Evolutionary conservation across 2,113 vertebrate genomes (phyloP).

Genomic region (Leuciscus idus): DNA sequence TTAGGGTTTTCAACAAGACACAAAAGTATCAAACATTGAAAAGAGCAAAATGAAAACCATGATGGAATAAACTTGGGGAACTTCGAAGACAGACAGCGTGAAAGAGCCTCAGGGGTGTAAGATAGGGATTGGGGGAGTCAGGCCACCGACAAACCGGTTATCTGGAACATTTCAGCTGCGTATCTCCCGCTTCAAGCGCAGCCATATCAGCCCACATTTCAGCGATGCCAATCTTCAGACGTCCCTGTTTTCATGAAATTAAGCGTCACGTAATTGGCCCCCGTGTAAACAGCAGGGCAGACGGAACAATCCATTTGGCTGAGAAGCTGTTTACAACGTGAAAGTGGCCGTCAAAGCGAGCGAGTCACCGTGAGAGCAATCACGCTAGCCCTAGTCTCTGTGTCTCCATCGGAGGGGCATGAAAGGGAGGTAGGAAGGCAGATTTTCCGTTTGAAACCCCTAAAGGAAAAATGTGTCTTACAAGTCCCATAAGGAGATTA

Average conservation of each 20-base stretch:
- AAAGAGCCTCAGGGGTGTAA: slow-evolving; percentile 38
- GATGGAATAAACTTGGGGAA: slow-evolving; percentile 1
- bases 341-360: slow-evolving; percentile 58
- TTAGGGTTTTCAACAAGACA: neutral
- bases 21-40: neutral
- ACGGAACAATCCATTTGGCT: slow-evolving; percentile 66
- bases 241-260: slow-evolving; percentile 70
- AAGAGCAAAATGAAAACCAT: neutral
- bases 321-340: slow-evolving; percentile 67
- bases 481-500: slow-evolving; percentile 47
- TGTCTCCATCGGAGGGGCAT: slow-evolving; percentile 51
- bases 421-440: slow-evolving; percentile 30
- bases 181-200: slow-evolving; percentile 58
- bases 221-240: slow-evolving; percentile 75
- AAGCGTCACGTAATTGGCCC: slow-evolving; percentile 69
- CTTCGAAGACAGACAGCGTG: slow-evolving; percentile 26
- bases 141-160: slow-evolving; percentile 55
- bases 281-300: slow-evolving; percentile 70
- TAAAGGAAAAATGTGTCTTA: slow-evolving; percentile 42
- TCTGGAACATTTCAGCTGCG: slow-evolving; percentile 57
- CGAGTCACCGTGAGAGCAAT: slow-evolving; percentile 53
- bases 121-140: slow-evolving; percentile 45
- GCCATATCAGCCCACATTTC: slow-evolving; percentile 54
- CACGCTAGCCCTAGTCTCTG: slow-evolving; percentile 56
- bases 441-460: slow-evolving; percentile 51